phyloP scores from a whole-genome alignment of 2,797 vertebrate species.

The Muscicapa comitata region DNA sequence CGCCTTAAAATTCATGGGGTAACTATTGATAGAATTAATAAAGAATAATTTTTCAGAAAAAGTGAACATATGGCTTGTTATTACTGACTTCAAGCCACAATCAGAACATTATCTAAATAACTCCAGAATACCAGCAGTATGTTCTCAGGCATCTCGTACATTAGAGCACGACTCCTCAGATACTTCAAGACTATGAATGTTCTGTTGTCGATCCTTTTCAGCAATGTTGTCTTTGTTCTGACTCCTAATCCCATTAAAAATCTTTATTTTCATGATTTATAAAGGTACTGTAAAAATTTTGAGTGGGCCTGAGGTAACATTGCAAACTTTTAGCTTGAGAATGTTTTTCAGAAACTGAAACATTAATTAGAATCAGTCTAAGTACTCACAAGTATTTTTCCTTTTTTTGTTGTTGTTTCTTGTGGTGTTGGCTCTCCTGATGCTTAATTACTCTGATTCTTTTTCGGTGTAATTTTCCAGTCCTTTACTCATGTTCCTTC shows the following conservation, averaged over 20 bases:
- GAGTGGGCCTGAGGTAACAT: neutral
- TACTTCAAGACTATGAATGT: neutral
- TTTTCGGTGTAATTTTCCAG: constrained; percentile 19
- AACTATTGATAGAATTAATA: constrained; percentile 52
- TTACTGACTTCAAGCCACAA: constrained; percentile 40
- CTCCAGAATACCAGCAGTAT: constrained; percentile 27
- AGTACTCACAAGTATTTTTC: neutral
- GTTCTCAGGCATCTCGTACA: constrained; percentile 36
- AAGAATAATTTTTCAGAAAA: constrained; percentile 26
- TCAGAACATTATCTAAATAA: constrained; percentile 43
- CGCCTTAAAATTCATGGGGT: neutral
- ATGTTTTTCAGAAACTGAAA: neutral
- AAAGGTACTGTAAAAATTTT: neutral
- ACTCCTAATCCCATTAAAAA: neutral
- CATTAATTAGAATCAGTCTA: neutral
- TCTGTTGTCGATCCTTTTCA: neutral
- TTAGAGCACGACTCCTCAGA: constrained; percentile 1
- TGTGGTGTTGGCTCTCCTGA: neutral
- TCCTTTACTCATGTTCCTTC: neutral
- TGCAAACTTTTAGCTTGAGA: neutral
- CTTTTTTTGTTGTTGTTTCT: neutral
- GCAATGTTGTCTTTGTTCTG: neutral
- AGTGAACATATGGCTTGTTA: constrained; percentile 60
- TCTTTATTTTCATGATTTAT: neutral
- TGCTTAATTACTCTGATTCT: neutral